These are phyloP conservation scores for Antennarius striatus DNA, from an alignment of 2,113 vertebrate genomes.

Conservation along the genomic window DNA sequence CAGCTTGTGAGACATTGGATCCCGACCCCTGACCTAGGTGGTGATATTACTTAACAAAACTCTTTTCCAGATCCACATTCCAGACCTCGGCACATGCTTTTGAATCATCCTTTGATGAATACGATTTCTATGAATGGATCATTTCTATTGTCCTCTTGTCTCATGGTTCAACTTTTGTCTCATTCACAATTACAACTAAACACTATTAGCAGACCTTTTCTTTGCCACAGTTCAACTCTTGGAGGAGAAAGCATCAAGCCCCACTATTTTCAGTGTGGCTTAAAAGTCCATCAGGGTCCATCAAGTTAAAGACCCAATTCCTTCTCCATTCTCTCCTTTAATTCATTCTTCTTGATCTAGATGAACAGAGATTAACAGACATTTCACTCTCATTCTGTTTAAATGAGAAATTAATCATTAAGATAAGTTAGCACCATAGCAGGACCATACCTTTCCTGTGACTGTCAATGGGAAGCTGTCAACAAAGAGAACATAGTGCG, in stretches of 20 bases:
- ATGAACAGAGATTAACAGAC: not conserved
- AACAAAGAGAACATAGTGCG: slow-evolving; percentile 87
- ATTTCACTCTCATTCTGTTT: not conserved
- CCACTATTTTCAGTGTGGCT: not conserved
- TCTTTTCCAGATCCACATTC: too few species aligned
- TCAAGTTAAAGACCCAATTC: slow-evolving; percentile 49
- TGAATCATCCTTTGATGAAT: too few species aligned
- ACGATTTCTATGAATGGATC: too few species aligned
- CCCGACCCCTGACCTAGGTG: too few species aligned
- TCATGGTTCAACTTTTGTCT: too few species aligned
- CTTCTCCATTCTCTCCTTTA: slow-evolving; percentile 61
- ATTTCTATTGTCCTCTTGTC: too few species aligned
- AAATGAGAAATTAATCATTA: not conserved
- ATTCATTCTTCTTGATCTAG: slow-evolving; percentile 68
- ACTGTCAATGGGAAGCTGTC: slow-evolving; percentile 85
- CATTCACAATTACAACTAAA: too few species aligned
- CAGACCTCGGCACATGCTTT: too few species aligned
- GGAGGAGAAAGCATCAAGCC: not conserved
- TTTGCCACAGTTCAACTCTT: not conserved
- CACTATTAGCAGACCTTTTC: too few species aligned
- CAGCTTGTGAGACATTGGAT: too few species aligned
- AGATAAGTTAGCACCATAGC: not conserved
- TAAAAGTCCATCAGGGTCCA: slow-evolving; percentile 8
- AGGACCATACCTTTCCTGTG: slow-evolving; percentile 86
- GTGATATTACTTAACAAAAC: too few species aligned